Evolutionary conservation across 2,888 invertebrate genomes (phyloP), one percentile per base, ranked within the genome.

Genomic region (Dicycla oo): DNA sequence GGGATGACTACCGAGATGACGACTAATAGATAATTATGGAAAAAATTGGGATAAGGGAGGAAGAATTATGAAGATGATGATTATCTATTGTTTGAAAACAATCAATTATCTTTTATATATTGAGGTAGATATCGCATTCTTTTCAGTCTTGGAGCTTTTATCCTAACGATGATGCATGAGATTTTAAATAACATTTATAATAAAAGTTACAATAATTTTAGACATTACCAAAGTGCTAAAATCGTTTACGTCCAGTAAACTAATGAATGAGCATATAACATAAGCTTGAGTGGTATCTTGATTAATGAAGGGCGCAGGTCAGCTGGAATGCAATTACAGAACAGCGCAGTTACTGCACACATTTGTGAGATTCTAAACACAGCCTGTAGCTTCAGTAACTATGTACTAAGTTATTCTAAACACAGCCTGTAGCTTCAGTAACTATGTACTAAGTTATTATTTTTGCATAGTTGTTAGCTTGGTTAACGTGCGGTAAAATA

Each of bases 321-420:
- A 81, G 78, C 34, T 45, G 30, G 69, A 80, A 81, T 80, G 81
- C 81, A 80, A 80, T 80, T 81, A 78, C 34, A 18, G 68, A 80
- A 30, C 60, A 15, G 30, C 20, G 51, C 54, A 64, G 26, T 34
- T 11, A 11, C 65, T 49, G 69, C 69, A 66, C 57, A 79, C 65
- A 56, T 70, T 63, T 61, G 71, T 62, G 53, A 38, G 30, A 57
- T 69, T 49, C 68, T 58, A 53, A 51, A 30, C 66, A 47, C 43
- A 51, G 53, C 53, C 5, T 51, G 61, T 30, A 47, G 66, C 67
- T 18, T 63, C 53, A 20, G 51, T 67, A 49, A 43, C 34, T 38
- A n/a, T 30, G 26, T n/a, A n/a, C n/a, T n/a, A n/a, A n/a, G n/a
- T n/a, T n/a, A 57, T 69, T 47, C 68, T 58, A 53, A 51, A 30